A percentile compares a stretch with the other conserved stretches of the same genome.
phyloP scores from a whole-genome alignment of 1,140 invertebrate genomes.

The Platyscapa corneri region DNA sequence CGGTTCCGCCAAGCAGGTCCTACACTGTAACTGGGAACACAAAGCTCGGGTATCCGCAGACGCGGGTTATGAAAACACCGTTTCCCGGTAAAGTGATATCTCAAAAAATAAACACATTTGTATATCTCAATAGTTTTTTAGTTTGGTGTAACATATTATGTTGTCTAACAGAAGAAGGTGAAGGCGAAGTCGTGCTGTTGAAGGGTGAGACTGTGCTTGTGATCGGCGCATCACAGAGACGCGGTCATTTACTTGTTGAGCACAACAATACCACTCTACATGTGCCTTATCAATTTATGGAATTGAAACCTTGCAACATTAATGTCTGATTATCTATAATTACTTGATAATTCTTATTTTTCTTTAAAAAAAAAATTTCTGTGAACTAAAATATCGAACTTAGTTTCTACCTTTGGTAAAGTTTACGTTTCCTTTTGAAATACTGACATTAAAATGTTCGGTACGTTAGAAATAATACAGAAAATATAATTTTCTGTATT shows the following conservation, averaged over 20 bases:
- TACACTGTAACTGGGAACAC: conserved; percentile 94
- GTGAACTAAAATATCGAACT: neutral
- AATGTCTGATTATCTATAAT: conserved; percentile 64
- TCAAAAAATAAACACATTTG: neutral
- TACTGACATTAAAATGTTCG: neutral
- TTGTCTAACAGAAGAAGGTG: conserved; percentile 75
- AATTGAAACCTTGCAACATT: conserved; percentile 79
- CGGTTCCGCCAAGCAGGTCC: conserved; percentile 89
- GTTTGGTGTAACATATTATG: neutral
- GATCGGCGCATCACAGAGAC: conserved; percentile 84
- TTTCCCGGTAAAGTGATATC: conserved; percentile 80
- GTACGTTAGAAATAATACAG: neutral
- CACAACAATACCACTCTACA: conserved; percentile 86
- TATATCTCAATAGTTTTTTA: neutral
- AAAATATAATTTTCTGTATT: neutral
- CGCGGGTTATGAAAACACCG: conserved; percentile 90
- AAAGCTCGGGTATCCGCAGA: conserved; percentile 95
- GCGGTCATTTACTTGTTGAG: conserved; percentile 89
- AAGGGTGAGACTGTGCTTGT: conserved; percentile 90
- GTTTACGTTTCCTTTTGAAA: neutral
- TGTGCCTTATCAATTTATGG: conserved; percentile 91
- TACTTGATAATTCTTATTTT: conserved; percentile 50
- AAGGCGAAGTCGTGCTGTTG: conserved; percentile 78
- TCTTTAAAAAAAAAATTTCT: neutral
- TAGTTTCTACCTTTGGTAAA: conserved; percentile 14